Evolutionary conservation across 2,113 vertebrate genomes (phyloP).

Genomic region (Oryzias curvinotus): DNA sequence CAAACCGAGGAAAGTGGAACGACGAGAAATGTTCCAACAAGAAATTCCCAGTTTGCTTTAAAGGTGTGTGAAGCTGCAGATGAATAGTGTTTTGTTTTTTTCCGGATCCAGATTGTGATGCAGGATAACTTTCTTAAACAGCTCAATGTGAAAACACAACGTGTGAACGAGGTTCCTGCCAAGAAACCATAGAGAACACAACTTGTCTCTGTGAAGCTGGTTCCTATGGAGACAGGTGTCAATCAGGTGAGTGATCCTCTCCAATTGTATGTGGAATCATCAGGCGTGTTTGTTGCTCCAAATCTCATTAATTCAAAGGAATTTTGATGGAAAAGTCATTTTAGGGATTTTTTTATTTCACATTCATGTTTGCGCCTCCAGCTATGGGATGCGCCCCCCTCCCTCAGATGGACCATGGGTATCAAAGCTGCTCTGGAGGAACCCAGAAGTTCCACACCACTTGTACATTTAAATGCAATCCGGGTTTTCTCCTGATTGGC

Average conservation of each 20-base stretch:
- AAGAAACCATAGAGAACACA: conserved; percentile 51
- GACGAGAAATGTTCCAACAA: conserved; percentile 76
- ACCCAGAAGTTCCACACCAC: conserved; percentile 48
- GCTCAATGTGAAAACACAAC: conserved; percentile 55
- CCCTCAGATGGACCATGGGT: conserved; percentile 36
- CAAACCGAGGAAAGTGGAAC: conserved; percentile 82
- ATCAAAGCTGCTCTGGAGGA: conserved; percentile 32
- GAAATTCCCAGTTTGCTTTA: conserved; percentile 73
- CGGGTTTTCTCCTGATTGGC: conserved; percentile 44
- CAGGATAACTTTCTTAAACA: conserved; percentile 22
- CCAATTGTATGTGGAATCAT: not conserved
- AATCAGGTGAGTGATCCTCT: conserved; percentile 42
- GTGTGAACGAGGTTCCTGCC: conserved; percentile 60
- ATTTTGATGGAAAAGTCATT: not conserved
- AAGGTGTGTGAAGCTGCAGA: conserved; percentile 43
- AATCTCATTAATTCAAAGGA: too few relatives aligned
- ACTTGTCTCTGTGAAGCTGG: conserved; percentile 60
- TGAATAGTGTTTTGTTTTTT: not conserved
- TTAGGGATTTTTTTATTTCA: not conserved
- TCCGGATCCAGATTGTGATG: not conserved
- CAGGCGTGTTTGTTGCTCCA: not conserved
- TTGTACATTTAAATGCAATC: conserved; percentile 43
- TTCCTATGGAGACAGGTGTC: conserved; percentile 54
- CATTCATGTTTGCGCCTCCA: conserved; percentile 16
- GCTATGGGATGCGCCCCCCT: conserved; percentile 38